Conservation (phyloP, 1,140 invertebrate species). For the Caenorhabditis remanei region DNA sequence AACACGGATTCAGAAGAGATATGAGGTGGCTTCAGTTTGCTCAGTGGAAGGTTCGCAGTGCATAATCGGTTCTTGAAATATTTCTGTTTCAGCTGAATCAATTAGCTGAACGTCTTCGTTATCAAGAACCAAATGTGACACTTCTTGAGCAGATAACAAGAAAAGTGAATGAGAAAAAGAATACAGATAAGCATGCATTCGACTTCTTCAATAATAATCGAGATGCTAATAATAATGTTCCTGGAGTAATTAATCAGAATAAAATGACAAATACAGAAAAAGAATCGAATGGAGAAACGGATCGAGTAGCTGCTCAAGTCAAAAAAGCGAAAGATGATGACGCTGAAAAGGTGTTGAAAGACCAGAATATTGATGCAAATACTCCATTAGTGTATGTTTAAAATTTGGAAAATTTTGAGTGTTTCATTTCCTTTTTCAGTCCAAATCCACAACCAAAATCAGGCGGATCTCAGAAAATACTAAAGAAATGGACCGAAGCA, state of each 20-base stretch:
- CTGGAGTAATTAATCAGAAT: not conserved
- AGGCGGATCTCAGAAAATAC: slow-evolving; percentile 23
- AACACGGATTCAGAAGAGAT: slow-evolving; percentile 22
- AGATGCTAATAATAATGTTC: slow-evolving; percentile 14
- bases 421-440: not conserved
- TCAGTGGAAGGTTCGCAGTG: slow-evolving; percentile 15
- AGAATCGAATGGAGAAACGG: not conserved
- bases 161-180: slow-evolving; percentile 35
- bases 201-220: slow-evolving; percentile 26
- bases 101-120: slow-evolving; percentile 22
- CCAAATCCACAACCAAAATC: not conserved
- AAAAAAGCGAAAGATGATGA: slow-evolving; percentile 41
- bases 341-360: slow-evolving; percentile 20
- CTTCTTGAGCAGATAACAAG: slow-evolving; percentile 33
- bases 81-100: not conserved
- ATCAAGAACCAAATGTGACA: slow-evolving; percentile 30
- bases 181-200: slow-evolving; percentile 13
- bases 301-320: slow-evolving; percentile 7
- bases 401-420: not conserved
- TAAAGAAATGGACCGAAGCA: slow-evolving; percentile 27
- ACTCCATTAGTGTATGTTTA: slow-evolving; percentile 2
- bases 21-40: slow-evolving; percentile 21
- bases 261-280: not conserved
- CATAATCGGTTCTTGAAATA: too few relatives aligned
- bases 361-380: slow-evolving; percentile 4